Base-by-base conservation (phyloP, 2,113 vertebrate genomes). In the Patagioenas fasciata region DNA sequence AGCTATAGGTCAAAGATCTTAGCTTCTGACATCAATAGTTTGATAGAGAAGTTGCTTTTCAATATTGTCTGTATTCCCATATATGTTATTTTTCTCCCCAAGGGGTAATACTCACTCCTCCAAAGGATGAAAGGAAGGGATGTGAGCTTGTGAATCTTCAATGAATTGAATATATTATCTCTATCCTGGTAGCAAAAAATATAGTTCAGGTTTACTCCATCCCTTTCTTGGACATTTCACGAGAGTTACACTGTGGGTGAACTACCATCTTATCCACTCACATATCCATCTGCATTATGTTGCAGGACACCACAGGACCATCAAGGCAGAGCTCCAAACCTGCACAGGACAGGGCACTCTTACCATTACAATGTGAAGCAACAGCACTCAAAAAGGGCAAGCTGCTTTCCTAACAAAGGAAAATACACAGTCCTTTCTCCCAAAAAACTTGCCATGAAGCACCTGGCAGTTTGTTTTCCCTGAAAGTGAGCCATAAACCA, bases 1-100 rank as follows among this genome's bases (percentile, higher is more conserved):
- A 94, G 80, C 40, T 89, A 26, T 34, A 87, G 88, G 96, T 87
- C 78, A 94, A 93, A 95, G 53, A 86, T 23, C 88, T 94, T 79
- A 84, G 57, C 31, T 91, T 92, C 64, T 84, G 40, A 72, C 62
- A 89, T 88, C 69, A 79, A 13, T 40, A 80, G 34, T 88, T 83
- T 60, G 51, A 83, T 6, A 81, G 21, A 84, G 29, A 87, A 65
- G 23, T 51, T 81, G 51, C 31, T 85, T 87, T 95, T 80, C 82
- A 80, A 20, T 82, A 81, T 66, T 65, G 3, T 62, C 38, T 56
- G 4, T 77, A 54, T 66, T 85, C 75, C 24, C 32, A 65, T 64
- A 84, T 50, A 84, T 16, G 26, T 34, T 69, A 18, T 71, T 71
- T 89, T 79, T 62, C 32, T 61, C 34, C 25, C 44, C 29, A 56